Percentiles rank a stretch among this genome's conserved stretches.
phyloP scores from a whole-genome alignment of 2,113 vertebrate genomes.

The Malurus melanocephalus region DNA sequence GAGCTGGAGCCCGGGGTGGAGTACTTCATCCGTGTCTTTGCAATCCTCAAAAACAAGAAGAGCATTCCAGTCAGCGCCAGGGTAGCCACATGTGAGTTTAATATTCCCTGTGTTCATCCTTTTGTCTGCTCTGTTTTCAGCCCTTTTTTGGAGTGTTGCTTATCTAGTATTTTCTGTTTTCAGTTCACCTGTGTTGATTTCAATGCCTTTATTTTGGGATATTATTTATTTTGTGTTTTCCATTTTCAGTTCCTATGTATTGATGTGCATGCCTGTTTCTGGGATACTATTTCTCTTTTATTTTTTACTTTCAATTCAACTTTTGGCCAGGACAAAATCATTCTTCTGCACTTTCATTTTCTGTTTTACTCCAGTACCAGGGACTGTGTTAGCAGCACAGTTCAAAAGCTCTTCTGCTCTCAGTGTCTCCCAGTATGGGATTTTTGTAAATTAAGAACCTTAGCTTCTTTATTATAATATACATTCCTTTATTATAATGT shows the following conservation, averaged over 20 bases:
- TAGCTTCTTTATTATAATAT: neutral
- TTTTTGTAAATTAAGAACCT: neutral
- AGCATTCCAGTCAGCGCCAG: conserved; percentile 93
- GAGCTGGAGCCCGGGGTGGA: conserved; percentile 94
- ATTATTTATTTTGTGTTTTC: neutral
- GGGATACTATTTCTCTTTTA: neutral
- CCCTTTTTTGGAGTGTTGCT: neutral
- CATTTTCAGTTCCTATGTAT: neutral
- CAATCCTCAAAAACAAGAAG: conserved; percentile 89
- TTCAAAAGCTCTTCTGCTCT: neutral
- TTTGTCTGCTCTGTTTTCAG: neutral
- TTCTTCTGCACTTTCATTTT: neutral
- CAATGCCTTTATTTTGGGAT: accelerated
- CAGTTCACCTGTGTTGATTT: neutral
- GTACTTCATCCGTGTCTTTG: conserved; percentile 93
- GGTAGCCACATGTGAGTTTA: conserved; percentile 86
- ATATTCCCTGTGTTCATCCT: neutral
- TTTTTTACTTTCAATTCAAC: neutral
- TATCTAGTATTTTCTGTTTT: neutral
- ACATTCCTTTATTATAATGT: neutral
- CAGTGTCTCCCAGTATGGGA: neutral
- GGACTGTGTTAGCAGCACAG: neutral
- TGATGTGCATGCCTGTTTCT: neutral
- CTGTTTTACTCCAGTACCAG: neutral
- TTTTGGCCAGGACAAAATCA: neutral